Evolutionary conservation across 2,113 vertebrate species (phyloP).

Genomic region (Pomatorhinus ruficollis): DNA sequence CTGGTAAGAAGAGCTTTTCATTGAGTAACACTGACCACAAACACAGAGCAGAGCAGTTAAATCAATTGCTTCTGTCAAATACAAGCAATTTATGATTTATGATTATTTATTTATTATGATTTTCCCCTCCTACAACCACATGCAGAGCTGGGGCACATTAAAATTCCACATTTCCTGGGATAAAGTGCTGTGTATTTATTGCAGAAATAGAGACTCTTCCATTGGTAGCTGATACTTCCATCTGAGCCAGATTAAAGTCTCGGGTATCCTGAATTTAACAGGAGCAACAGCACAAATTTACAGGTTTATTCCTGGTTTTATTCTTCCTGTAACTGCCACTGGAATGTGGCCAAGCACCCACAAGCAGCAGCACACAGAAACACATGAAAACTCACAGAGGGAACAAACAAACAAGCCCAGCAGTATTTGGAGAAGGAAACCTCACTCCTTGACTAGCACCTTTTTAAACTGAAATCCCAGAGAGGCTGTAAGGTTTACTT

Average conservation of each 20-base stretch:
- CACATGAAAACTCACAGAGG: neutral
- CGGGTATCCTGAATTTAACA: neutral
- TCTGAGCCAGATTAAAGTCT: neutral
- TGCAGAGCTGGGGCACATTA: neutral
- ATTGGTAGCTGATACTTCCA: neutral
- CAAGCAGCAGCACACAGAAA: neutral
- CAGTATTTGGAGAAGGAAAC: neutral
- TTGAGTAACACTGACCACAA: neutral
- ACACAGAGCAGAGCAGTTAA: neutral
- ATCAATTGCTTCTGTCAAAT: neutral
- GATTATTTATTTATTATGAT: neutral
- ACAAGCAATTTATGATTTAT: neutral
- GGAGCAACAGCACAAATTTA: neutral
- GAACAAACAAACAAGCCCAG: constrained; percentile 22
- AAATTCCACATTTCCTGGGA: neutral
- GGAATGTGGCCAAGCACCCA: neutral
- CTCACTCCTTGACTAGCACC: neutral
- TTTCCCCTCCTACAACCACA: neutral
- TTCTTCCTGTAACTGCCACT: neutral
- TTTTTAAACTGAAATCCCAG: neutral
- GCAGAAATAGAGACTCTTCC: neutral
- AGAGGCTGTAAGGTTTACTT: neutral
- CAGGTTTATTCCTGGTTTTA: neutral
- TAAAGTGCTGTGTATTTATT: neutral
- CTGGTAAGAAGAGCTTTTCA: neutral